Evolutionary conservation across 2,113 vertebrate genomes (phyloP).

Genomic region (Chamaetylas fuelleborni): DNA sequence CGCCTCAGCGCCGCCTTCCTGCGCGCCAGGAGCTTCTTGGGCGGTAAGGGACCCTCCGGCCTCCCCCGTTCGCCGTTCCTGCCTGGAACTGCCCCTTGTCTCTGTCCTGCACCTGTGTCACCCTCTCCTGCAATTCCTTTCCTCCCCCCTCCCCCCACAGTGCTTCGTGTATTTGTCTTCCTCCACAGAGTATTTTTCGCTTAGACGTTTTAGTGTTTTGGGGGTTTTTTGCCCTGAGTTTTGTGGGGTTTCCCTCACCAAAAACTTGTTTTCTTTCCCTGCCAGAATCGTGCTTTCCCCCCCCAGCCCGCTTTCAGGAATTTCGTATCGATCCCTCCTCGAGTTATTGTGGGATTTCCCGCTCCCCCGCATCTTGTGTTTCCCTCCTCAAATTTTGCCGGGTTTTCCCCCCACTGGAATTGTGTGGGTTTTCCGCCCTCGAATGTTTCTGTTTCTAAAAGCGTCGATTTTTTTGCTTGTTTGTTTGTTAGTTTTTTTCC

Average conservation of each 20-base stretch:
- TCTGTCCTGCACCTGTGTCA: too few relatives aligned
- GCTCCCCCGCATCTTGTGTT: too few relatives aligned
- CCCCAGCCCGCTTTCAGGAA: background rate
- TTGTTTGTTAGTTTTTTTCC: too few relatives aligned
- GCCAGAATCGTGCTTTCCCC: background rate
- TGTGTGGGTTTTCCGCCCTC: fast-evolving
- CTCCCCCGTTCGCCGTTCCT: background rate
- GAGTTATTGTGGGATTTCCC: background rate
- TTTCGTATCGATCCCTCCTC: background rate
- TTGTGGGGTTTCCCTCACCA: background rate
- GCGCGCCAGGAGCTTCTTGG: slow-evolving; percentile 66
- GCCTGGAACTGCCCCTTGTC: too few relatives aligned
- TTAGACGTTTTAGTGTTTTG: too few relatives aligned
- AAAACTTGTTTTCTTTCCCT: background rate
- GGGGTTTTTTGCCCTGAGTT: background rate
- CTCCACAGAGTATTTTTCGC: background rate
- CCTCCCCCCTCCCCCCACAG: background rate
- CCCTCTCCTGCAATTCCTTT: background rate
- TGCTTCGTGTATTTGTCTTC: background rate
- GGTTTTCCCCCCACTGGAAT: background rate
- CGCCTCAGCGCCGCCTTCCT: slow-evolving; percentile 71
- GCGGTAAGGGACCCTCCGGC: background rate
- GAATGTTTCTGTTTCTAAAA: background rate
- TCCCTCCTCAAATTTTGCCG: background rate
- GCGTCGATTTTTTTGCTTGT: background rate